These are phyloP conservation scores for Acleris sparsana DNA, from an alignment of 2,888 invertebrate species.

Conservation along the genomic window DNA sequence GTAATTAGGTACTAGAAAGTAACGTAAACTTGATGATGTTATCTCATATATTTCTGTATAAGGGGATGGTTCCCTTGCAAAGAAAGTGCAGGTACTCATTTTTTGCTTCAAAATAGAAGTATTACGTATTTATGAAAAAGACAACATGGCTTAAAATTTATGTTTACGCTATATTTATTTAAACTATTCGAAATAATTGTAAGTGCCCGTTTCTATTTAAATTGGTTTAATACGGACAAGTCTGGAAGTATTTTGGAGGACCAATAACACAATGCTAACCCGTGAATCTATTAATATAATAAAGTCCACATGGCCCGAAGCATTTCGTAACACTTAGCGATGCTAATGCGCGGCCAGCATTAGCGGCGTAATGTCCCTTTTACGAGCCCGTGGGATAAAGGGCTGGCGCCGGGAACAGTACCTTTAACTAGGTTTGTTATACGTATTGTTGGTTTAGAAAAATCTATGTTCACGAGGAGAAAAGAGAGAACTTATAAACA, in stretches of 20 bases:
- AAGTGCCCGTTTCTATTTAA: no score
- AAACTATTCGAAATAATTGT: no score
- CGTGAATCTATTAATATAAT: conserved; percentile 9
- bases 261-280: conserved; percentile 4
- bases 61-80: no score
- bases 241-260: neutral
- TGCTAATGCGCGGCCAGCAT: conserved; percentile 74
- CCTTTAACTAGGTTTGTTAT: neutral
- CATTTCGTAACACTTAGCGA: conserved; percentile 72
- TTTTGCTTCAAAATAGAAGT: no score
- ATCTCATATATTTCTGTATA: no score
- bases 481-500: neutral
- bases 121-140: no score
- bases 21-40: neutral
- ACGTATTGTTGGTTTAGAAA: neutral
- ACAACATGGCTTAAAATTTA: no score
- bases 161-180: no score
- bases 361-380: conserved; percentile 74
- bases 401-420: neutral
- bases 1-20: no score
- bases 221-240: no score
- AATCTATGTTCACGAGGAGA: neutral
- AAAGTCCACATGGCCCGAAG: conserved; percentile 41
- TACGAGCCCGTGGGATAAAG: conserved; percentile 53
- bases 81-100: no score